Evolutionary conservation across 2,888 invertebrate genomes (phyloP).

Genomic region (Metopia argyrocephala): DNA sequence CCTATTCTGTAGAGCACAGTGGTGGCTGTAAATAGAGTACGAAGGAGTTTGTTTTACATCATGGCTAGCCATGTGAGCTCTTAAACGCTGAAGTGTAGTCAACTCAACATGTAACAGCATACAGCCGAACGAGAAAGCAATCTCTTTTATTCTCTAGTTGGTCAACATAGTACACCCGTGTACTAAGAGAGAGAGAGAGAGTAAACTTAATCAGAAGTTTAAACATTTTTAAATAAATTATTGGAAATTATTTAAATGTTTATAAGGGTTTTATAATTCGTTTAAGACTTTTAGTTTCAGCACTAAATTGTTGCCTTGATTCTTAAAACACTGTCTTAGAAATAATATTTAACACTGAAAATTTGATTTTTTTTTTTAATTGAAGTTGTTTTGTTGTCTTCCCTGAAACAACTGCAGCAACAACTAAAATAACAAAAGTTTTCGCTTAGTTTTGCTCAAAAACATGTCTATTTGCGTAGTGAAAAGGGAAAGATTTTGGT

Average conservation of each 20-base stretch:
- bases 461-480: not conserved
- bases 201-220: too few species aligned
- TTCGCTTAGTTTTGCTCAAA: constrained; percentile 24
- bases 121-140: too few species aligned
- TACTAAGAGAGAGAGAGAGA: not conserved
- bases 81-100: too few species aligned
- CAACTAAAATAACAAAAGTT: not conserved
- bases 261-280: not conserved
- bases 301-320: not conserved
- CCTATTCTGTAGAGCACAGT: not conserved
- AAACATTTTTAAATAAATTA: too few species aligned
- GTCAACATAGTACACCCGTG: not conserved
- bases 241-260: not conserved
- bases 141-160: too few species aligned
- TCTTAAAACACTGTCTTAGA: constrained; percentile 18
- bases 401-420: not conserved
- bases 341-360: constrained; percentile 54
- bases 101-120: too few species aligned
- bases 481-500: not conserved
- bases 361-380: constrained; percentile 58
- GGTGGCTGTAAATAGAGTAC: too few species aligned
- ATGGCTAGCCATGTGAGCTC: too few species aligned
- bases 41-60: too few species aligned
- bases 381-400: constrained; percentile 58
- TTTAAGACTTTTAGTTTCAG: not conserved